Evolutionary conservation across 2,888 invertebrate species (phyloP).

Genomic region (Harpagoxenus sublaevis): DNA sequence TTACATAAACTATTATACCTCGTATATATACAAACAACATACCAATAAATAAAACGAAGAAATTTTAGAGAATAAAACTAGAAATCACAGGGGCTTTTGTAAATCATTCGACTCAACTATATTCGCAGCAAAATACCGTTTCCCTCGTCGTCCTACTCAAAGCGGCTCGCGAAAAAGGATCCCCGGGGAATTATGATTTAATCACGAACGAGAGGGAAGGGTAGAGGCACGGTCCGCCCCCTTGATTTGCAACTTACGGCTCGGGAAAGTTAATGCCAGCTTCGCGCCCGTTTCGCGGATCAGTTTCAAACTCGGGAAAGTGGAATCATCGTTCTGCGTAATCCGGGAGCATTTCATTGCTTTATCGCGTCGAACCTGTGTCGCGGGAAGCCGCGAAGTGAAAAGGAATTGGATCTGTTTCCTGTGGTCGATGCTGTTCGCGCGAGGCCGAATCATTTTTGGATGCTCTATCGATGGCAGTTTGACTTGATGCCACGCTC

Average conservation of each 20-base stretch:
- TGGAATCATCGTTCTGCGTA: constrained; percentile 43
- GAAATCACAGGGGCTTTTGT: constrained; percentile 51
- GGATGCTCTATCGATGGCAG: not conserved
- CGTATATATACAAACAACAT: not conserved
- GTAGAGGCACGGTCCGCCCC: not conserved
- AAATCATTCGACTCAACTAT: constrained; percentile 46
- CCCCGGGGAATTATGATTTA: constrained; percentile 40
- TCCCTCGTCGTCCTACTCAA: constrained; percentile 25
- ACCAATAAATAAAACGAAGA: not conserved
- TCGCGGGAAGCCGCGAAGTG: constrained; percentile 1
- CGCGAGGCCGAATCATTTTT: not conserved
- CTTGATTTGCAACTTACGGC: constrained; percentile 40
- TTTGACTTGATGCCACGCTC: constrained; percentile 15
- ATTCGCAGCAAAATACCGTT: constrained; percentile 54
- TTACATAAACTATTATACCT: not conserved
- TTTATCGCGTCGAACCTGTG: constrained; percentile 24
- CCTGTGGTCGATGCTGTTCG: not conserved
- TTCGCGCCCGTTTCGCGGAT: constrained; percentile 41
- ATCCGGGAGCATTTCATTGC: constrained; percentile 42
- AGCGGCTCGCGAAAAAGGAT: constrained; percentile 44
- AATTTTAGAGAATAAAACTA: constrained; percentile 29
- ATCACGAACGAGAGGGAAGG: constrained; percentile 13
- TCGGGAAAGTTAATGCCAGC: constrained; percentile 39
- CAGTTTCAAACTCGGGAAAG: constrained; percentile 50
- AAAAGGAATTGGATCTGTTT: constrained; percentile 29